Base-by-base conservation (phyloP, 2,888 invertebrate species). In the Andrena flavipes region DNA sequence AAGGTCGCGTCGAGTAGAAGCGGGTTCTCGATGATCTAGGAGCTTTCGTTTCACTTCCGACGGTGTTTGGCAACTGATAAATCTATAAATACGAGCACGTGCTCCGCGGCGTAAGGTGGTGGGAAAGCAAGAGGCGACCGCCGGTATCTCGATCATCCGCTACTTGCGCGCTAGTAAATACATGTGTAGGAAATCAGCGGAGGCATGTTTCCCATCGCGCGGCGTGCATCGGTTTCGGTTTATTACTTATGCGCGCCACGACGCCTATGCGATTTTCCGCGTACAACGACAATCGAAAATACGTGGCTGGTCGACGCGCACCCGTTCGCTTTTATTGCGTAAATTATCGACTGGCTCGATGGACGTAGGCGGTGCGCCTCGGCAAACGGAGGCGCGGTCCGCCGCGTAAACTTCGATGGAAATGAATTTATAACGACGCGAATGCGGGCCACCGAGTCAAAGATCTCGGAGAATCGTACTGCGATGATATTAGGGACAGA, bases 51-150 rank as follows among this genome's bases (percentile, higher is more conserved):
- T 51, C 8, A 35, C 54, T 75, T 33, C 71, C 54, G 54, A 2
- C 51, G 62, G 65, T 35, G 33, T 79, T 80, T 80, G 73, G 72
- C 78, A 73, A 75, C 72, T 62, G 69, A 73, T 71, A 77, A 71
- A 62, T 49, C 82, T 87, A 84, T 84, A 80, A 83, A 84, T 84
- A 83, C 69, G 56, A 70, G 54, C 71, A 73, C 60, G 76, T 75
- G 79, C 49, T 51, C 7, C 20, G 42, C 33, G 69, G 59, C 48
- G 10, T 62, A n/a, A 20, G 60, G 42, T 20, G 16, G 16, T 2
- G 59, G 23, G 23, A 16, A n/a, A 8, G n/a, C 49, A 75, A 42
- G 51, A 51, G 70, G 42, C 67, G 54, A 35, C 30, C 49, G 30
- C 74, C 72, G 72, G 75, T 77, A 77, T 51, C 49, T 72, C 54